These are phyloP conservation scores for Brachionus manjavacas DNA, from an alignment of 1,140 invertebrate genomes.

Conservation along the genomic window DNA sequence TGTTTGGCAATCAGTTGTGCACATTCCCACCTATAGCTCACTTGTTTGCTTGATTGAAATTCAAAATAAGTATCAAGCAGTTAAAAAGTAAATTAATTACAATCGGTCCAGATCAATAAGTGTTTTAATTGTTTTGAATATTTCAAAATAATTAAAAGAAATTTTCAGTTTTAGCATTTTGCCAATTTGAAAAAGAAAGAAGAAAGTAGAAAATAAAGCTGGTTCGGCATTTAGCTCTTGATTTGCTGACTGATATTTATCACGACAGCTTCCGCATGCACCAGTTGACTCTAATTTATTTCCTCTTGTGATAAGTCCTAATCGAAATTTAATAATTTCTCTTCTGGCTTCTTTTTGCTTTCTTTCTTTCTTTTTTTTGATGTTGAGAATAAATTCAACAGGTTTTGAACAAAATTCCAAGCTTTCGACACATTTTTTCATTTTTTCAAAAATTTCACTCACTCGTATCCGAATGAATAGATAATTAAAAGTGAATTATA, in stretches of 20 bases:
- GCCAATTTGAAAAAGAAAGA: too few relatives aligned
- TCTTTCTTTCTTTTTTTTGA: background rate
- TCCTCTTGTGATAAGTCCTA: conserved; percentile 10
- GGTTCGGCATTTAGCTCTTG: background rate
- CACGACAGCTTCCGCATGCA: background rate
- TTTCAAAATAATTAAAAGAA: background rate
- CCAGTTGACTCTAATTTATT: conserved; percentile 22
- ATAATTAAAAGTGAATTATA: conserved; percentile 37
- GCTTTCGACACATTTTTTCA: background rate
- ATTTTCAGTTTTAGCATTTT: conserved; percentile 29
- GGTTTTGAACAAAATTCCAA: background rate
- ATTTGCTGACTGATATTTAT: background rate
- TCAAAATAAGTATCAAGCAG: conserved; percentile 26
- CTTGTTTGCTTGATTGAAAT: background rate
- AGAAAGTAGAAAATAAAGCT: background rate
- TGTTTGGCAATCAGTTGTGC: conserved; percentile 18
- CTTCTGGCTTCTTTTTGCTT: background rate
- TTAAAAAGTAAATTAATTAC: conserved; percentile 30
- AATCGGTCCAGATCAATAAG: background rate
- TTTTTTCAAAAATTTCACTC: too few relatives aligned
- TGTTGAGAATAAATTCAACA: background rate
- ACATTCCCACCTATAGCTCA: conserved; percentile 25
- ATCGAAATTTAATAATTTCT: conserved; percentile 5
- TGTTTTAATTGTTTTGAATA: background rate
- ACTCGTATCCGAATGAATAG: background rate